Conservation (phyloP, 2,113 vertebrate species). For the Petroica traversi region DNA sequence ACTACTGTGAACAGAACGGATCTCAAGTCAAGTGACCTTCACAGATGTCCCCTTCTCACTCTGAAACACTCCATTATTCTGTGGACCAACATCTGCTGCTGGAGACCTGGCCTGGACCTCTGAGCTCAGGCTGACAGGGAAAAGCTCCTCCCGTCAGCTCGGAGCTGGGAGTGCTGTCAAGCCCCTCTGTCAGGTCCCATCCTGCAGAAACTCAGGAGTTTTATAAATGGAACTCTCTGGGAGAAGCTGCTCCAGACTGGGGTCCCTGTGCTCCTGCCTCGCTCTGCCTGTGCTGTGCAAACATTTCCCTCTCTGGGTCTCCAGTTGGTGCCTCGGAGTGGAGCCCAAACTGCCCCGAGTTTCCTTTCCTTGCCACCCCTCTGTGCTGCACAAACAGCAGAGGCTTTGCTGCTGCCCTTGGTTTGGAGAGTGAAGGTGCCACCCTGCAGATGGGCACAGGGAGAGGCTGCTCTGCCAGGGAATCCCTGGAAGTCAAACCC, state of each 20-base stretch:
- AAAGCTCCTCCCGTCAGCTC: background rate
- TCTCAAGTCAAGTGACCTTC: background rate
- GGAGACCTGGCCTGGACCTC: background rate
- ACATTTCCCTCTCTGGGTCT: conserved; percentile 52
- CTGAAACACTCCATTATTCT: background rate
- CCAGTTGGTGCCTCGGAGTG: conserved; percentile 53
- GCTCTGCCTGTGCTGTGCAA: conserved; percentile 5
- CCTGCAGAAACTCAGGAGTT: background rate
- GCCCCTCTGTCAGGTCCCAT: background rate
- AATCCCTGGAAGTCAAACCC: no score
- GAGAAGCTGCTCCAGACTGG: background rate
- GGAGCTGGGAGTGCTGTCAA: background rate
- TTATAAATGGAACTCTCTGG: background rate
- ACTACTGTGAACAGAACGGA: background rate
- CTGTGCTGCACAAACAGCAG: conserved; percentile 70
- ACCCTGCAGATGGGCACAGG: no score
- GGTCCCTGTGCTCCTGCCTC: background rate
- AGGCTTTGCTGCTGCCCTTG: conserved; percentile 67
- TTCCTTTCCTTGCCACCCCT: conserved; percentile 55
- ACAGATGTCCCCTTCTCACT: background rate
- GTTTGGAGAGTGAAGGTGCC: no score
- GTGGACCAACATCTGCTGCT: background rate
- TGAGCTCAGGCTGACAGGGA: background rate
- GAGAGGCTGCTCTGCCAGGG: no score
- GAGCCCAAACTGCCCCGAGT: background rate